Evolutionary conservation across 2,888 invertebrate genomes (phyloP).

Genomic region (Bedellia somnulentella): DNA sequence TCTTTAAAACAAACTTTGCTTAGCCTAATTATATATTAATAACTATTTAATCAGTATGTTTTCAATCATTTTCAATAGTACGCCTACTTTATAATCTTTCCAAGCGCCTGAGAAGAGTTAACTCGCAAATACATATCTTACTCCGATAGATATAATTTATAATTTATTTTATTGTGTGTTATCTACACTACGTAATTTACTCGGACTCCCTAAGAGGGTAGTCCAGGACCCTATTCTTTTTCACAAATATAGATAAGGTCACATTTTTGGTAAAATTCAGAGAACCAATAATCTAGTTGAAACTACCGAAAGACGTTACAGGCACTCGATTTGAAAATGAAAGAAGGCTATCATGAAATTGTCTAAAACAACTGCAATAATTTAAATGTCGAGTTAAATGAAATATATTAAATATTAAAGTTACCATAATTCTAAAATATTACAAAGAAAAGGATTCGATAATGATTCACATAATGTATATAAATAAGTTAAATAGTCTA

Average conservation of each 20-base stretch:
- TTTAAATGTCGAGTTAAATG: constrained; percentile 46
- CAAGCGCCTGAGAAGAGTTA: constrained; percentile 52
- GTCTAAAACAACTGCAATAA: constrained; percentile 48
- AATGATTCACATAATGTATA: constrained; percentile 56
- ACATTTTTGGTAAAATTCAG: constrained; percentile 17
- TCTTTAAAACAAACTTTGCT: constrained; percentile 59
- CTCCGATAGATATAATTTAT: constrained; percentile 30
- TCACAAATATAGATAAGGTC: constrained; percentile 23
- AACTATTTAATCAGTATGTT: constrained; percentile 57
- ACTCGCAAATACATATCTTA: constrained; percentile 38
- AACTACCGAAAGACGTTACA: constrained; percentile 25
- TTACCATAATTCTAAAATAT: constrained; percentile 56
- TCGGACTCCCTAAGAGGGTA: no score
- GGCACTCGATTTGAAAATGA: constrained; percentile 47
- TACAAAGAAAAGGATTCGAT: constrained; percentile 56
- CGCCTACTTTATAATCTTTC: constrained; percentile 59
- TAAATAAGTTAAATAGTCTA: constrained; percentile 62
- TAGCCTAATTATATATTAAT: constrained; percentile 58
- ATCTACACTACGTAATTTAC: constrained; percentile 38
- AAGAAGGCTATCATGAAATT: constrained; percentile 41
- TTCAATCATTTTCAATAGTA: constrained; percentile 55
- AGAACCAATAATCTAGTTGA: constrained; percentile 3
- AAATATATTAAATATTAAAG: constrained; percentile 58
- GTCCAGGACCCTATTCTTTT: no score
- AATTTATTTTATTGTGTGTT: constrained; percentile 35